Evolutionary conservation across 1,140 invertebrate genomes (phyloP).

Genomic region (Lithobius niger): DNA sequence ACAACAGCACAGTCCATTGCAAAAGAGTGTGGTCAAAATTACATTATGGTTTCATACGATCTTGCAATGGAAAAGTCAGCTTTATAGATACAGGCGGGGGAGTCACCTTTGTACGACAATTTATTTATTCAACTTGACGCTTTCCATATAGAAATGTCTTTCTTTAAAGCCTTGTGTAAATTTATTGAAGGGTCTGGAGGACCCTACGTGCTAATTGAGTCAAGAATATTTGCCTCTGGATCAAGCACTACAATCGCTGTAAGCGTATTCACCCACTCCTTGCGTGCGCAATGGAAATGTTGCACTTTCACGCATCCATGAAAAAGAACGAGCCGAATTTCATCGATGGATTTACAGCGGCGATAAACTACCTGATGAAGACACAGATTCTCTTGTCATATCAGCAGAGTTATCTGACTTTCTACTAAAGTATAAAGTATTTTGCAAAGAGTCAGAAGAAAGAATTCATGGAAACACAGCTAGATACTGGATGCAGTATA

Average conservation of each 20-base stretch:
- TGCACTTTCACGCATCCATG: constrained; percentile 35
- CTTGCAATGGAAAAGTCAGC: constrained; percentile 32
- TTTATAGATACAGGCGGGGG: constrained; percentile 27
- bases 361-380: no score
- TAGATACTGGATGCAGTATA: no score
- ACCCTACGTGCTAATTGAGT: constrained; percentile 30
- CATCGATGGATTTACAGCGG: no score
- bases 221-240: constrained; percentile 30
- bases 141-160: constrained; percentile 37
- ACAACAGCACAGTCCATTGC: constrained; percentile 21
- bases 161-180: constrained; percentile 36
- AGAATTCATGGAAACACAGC: no score
- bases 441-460: no score
- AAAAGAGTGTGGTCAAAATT: constrained; percentile 23
- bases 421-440: no score
- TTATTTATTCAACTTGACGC: constrained; percentile 35
- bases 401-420: no score
- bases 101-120: constrained; percentile 27
- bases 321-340: no score
- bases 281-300: constrained; percentile 28
- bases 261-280: constrained; percentile 34
- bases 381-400: no score
- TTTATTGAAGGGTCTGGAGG: constrained; percentile 33
- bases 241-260: constrained; percentile 38
- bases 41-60: constrained; percentile 28